Conservation (phyloP, 2,113 vertebrate species). For the Elgaria multicarinata region DNA sequence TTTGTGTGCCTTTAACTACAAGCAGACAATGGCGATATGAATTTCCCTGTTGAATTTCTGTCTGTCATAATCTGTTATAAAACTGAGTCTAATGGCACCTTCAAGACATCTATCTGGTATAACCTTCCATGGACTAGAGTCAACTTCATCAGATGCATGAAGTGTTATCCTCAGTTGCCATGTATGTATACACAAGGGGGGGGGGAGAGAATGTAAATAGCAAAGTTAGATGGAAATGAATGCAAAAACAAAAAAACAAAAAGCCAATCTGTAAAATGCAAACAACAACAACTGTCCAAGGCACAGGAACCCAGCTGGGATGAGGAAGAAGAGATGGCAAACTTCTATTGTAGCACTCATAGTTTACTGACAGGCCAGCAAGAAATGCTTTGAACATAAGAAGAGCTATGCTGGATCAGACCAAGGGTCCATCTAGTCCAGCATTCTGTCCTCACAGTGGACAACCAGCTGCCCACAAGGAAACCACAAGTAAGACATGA, state of each 20-base stretch:
- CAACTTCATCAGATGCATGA: background rate
- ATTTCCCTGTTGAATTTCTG: background rate
- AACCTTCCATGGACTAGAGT: background rate
- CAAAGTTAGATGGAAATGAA: background rate
- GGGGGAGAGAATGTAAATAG: background rate
- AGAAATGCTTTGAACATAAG: background rate
- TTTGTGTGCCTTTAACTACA: background rate
- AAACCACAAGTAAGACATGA: too few species aligned
- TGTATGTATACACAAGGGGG: background rate
- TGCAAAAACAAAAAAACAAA: background rate
- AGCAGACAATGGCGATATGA: background rate
- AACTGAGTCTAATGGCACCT: background rate
- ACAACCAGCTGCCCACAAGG: too few species aligned
- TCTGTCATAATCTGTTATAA: background rate
- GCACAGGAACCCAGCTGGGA: background rate
- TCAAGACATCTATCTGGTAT: background rate
- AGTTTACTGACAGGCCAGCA: background rate
- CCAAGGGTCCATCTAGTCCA: too few species aligned
- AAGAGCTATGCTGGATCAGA: too few species aligned
- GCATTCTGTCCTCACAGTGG: too few species aligned
- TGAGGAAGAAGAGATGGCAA: background rate
- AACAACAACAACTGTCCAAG: background rate
- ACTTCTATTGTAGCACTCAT: too few species aligned
- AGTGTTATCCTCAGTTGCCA: background rate
- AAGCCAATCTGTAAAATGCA: background rate